Conservation (phyloP, 2,797 vertebrate genomes). For the Neostethus bicornis region DNA sequence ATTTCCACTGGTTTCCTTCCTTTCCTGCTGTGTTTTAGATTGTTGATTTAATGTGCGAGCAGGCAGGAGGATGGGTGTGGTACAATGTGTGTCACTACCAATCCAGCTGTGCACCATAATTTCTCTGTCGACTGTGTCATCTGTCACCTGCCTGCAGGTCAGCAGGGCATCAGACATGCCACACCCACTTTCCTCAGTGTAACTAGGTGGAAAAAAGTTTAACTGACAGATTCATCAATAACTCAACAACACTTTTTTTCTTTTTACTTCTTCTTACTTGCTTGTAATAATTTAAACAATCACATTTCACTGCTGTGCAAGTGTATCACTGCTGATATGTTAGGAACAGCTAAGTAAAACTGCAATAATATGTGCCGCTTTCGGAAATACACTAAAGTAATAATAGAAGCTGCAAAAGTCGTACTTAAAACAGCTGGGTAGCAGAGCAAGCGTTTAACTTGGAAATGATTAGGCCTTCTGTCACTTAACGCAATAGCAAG, state of each 20-base stretch:
- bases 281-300: not conserved
- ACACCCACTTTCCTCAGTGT: slow-evolving; percentile 8
- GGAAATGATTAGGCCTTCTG: slow-evolving; percentile 4
- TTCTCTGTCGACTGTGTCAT: slow-evolving; percentile 36
- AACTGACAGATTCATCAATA: not conserved
- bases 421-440: slow-evolving; percentile 10
- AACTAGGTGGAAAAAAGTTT: not conserved
- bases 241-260: not conserved
- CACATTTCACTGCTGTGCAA: not conserved
- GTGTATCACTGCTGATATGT: not conserved
- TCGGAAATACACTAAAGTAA: not conserved
- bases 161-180: not conserved
- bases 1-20: slow-evolving; percentile 12
- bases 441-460: slow-evolving; percentile 1
- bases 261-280: not conserved
- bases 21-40: slow-evolving; percentile 6
- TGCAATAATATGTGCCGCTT: not conserved
- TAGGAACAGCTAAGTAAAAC: not conserved
- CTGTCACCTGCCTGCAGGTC: slow-evolving; percentile 11
- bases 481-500: slow-evolving; percentile 13
- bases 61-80: slow-evolving; percentile 23
- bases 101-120: slow-evolving; percentile 24
- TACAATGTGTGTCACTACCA: slow-evolving; percentile 13
- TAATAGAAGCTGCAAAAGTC: too few species aligned
- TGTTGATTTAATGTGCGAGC: slow-evolving; percentile 16